Evolutionary conservation across 2,888 invertebrate species (phyloP).

Genomic region (Athalia circularis): DNA sequence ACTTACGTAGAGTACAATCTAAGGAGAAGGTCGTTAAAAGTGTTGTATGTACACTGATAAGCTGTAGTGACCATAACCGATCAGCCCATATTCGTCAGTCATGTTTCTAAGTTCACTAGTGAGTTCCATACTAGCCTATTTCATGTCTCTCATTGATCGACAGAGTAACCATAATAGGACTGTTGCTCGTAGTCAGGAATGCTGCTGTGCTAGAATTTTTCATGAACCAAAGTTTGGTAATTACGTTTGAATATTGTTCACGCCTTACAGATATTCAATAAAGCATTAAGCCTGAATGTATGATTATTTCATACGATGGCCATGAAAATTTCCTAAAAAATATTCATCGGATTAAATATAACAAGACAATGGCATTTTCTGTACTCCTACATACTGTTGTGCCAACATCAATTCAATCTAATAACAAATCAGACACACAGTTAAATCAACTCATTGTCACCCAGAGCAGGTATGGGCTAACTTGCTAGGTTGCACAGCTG

Average conservation of each 20-base stretch:
- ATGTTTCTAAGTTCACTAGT: constrained; percentile 48
- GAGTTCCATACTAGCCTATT: constrained; percentile 31
- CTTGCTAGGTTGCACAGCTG: constrained; percentile 5
- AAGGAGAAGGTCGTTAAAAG: constrained; percentile 26
- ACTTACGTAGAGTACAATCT: constrained; percentile 6
- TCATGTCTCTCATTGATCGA: constrained; percentile 38
- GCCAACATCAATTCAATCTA: constrained; percentile 5
- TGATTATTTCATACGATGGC: not conserved
- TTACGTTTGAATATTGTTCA: not conserved
- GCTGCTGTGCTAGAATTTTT: constrained; percentile 48
- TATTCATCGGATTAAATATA: no score
- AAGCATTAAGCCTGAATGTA: not conserved
- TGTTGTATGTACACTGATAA: constrained; percentile 29
- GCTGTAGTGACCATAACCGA: not conserved
- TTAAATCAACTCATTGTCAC: not conserved
- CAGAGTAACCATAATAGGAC: constrained; percentile 8
- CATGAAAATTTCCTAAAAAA: no score
- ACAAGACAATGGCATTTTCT: not conserved
- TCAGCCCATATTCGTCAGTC: constrained; percentile 50
- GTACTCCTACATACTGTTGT: constrained; percentile 4
- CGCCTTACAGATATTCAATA: no score
- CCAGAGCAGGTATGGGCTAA: not conserved
- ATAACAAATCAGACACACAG: not conserved
- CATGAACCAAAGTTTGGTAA: constrained; percentile 11
- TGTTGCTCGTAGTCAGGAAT: constrained; percentile 22